phyloP scores from a whole-genome alignment of 2,797 vertebrate genomes.

The Acrossocheilus fasciatus region DNA sequence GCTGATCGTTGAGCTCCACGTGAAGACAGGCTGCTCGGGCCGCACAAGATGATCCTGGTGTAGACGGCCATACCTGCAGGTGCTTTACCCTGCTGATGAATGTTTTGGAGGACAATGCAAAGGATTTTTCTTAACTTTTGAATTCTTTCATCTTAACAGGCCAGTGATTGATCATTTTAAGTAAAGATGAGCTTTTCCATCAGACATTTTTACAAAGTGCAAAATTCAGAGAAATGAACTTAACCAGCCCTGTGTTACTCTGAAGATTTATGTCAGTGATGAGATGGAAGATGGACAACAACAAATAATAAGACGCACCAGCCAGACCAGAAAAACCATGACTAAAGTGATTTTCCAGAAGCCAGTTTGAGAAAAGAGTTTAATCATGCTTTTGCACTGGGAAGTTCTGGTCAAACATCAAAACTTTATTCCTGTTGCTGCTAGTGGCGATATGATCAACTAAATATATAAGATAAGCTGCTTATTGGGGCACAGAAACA shows the following conservation, averaged over 20 bases:
- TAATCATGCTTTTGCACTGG: constrained; percentile 28
- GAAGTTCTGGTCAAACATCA: not conserved
- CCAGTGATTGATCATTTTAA: not conserved
- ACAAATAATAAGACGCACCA: not conserved
- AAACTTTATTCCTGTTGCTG: not conserved
- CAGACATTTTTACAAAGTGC: not conserved
- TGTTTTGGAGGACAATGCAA: not conserved
- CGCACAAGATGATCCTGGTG: constrained; percentile 66
- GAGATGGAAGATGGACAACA: constrained; percentile 16
- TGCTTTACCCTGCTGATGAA: constrained; percentile 46
- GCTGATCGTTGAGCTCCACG: constrained; percentile 63
- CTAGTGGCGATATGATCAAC: not conserved
- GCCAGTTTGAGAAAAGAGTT: constrained; percentile 47
- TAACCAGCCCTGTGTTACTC: not conserved
- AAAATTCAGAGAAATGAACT: not conserved
- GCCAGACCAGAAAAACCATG: constrained; percentile 36
- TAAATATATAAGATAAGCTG: not conserved
- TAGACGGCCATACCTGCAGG: constrained; percentile 58
- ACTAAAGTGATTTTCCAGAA: constrained; percentile 65
- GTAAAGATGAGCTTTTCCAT: not conserved
- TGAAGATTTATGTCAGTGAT: constrained; percentile 8
- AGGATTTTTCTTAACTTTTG: not conserved
- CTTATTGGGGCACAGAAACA: not conserved
- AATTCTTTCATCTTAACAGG: not conserved
- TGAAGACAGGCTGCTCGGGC: constrained; percentile 62